Conservation (phyloP, 2,113 vertebrate species). For the Excalfactoria chinensis region DNA sequence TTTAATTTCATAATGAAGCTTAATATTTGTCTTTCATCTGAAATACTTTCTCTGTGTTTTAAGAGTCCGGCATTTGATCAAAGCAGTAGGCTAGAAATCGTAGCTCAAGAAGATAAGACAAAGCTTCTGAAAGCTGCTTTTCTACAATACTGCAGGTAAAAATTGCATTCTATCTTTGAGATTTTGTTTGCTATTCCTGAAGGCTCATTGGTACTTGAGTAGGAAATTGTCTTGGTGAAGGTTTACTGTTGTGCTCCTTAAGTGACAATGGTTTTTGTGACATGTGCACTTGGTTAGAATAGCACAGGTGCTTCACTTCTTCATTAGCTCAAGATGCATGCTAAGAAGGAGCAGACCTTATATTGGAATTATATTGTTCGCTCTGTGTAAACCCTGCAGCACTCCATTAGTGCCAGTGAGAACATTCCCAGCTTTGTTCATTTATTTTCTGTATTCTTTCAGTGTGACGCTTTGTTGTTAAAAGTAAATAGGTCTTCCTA, state of each 20-base stretch:
- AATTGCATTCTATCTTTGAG: background rate
- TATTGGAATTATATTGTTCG: background rate
- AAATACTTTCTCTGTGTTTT: conserved; percentile 45
- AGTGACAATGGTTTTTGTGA: background rate
- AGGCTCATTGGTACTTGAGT: background rate
- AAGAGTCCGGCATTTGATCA: conserved; percentile 85
- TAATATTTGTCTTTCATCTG: background rate
- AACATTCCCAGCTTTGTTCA: background rate
- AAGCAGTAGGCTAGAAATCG: conserved; percentile 75
- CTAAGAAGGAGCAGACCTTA: background rate
- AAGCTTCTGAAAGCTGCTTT: conserved; percentile 93
- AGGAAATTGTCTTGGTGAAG: background rate
- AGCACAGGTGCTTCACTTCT: rapidly evolving
- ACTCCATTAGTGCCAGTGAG: background rate
- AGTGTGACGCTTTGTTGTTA: background rate
- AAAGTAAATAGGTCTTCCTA: background rate
- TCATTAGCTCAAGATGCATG: background rate
- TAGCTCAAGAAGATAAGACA: conserved; percentile 90
- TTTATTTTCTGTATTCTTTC: background rate
- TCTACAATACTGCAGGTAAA: conserved; percentile 93
- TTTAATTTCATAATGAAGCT: background rate
- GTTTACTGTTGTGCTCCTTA: background rate
- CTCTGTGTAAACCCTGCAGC: background rate
- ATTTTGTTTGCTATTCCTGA: background rate
- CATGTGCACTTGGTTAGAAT: background rate